A percentile compares a stretch with the other conserved stretches of the same genome.
These are phyloP conservation scores for Neofelis nebulosa DNA, from an alignment of 2,113 vertebrate species.

Conservation along the genomic window DNA sequence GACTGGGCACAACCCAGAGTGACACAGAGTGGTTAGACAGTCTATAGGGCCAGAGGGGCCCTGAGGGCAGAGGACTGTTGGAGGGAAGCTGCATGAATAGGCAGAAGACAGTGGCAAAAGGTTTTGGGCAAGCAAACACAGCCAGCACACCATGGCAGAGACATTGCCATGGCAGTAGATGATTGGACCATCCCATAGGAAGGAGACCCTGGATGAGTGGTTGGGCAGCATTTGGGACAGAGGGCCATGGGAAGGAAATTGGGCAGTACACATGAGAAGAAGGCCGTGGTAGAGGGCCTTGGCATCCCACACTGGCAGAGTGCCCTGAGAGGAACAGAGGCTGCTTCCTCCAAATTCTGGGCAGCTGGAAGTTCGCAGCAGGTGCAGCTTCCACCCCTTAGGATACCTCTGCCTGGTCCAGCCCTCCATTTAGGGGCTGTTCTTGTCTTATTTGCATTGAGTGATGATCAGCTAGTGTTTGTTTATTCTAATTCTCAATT, in stretches of 20 bases:
- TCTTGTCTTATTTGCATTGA: constrained; percentile 11
- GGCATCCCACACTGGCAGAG: not conserved
- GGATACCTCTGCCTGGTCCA: not conserved
- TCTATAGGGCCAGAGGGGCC: not conserved
- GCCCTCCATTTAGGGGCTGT: not conserved
- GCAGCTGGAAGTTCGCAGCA: not conserved
- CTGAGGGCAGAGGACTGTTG: not conserved
- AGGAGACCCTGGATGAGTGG: not conserved
- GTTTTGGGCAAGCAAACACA: not conserved
- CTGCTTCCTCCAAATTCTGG: not conserved
- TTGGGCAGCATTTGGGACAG: not conserved
- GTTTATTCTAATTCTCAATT: not conserved
- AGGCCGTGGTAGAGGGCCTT: not conserved
- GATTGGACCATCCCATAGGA: not conserved
- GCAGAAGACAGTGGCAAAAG: not conserved
- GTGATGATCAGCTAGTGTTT: not conserved
- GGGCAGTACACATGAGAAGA: not conserved
- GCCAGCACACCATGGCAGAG: not conserved
- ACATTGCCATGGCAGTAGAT: not conserved
- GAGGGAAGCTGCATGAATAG: not conserved
- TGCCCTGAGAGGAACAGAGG: not conserved
- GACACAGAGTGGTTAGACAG: not conserved
- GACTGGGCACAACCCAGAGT: not conserved
- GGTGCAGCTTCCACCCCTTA: not conserved
- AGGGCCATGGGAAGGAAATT: not conserved